Evolutionary conservation across 1,140 invertebrate species (phyloP).

Genomic region (Drosophila kurseongensis): DNA sequence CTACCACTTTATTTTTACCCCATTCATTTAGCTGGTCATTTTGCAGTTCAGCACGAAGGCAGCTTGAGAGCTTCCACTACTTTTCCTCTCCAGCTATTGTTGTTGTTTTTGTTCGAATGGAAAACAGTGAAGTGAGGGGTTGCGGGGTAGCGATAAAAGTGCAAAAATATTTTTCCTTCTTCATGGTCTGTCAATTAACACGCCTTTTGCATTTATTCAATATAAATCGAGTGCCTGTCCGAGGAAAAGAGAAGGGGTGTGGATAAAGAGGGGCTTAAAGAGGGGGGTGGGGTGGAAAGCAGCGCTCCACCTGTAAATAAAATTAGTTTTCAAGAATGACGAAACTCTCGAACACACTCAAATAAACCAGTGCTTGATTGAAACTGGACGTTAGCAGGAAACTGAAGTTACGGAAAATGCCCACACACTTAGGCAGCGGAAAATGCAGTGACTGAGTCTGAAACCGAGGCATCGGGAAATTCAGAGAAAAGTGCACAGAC

Average conservation of each 20-base stretch:
- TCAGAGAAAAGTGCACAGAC: constrained; percentile 7
- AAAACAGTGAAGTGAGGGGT: background rate
- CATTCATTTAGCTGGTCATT: constrained; percentile 48
- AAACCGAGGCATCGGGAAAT: constrained; percentile 4
- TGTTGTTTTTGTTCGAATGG: constrained; percentile 7
- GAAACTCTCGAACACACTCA: constrained; percentile 32
- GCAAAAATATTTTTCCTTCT: constrained; percentile 75
- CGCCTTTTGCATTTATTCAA: constrained; percentile 82
- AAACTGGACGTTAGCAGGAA: constrained; percentile 1
- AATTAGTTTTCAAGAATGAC: constrained; percentile 76
- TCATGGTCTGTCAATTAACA: constrained; percentile 83
- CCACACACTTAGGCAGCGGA: background rate
- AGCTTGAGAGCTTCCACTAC: constrained; percentile 24
- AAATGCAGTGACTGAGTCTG: constrained; percentile 3
- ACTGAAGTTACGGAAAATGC: constrained; percentile 1
- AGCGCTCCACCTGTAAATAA: constrained; percentile 64
- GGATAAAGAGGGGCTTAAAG: background rate
- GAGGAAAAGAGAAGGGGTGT: background rate
- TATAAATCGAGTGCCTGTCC: constrained; percentile 67
- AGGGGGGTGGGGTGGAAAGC: constrained; percentile 3
- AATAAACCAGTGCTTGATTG: constrained; percentile 22
- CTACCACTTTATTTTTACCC: constrained; percentile 5
- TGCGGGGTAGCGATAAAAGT: constrained; percentile 44
- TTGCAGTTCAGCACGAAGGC: constrained; percentile 39
- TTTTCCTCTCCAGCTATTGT: constrained; percentile 6